These are phyloP conservation scores for Frankliniella fusca DNA, from an alignment of 2,888 invertebrate genomes.

Conservation along the genomic window DNA sequence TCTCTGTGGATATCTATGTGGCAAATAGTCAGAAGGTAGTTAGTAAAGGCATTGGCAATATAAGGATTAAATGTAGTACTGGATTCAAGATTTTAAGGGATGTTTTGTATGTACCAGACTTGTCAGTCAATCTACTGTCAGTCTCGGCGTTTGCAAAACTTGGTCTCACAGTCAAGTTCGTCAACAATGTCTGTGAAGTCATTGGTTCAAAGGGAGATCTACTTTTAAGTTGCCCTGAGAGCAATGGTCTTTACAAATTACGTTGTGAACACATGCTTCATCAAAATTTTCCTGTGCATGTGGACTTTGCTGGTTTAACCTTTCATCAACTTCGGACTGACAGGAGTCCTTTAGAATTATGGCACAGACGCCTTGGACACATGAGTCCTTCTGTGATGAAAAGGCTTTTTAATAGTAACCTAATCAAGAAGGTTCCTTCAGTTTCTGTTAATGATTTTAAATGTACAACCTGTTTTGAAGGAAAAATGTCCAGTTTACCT, in stretches of 20 bases:
- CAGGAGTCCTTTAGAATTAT: not conserved
- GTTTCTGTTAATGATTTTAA: not conserved
- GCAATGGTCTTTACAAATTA: not conserved
- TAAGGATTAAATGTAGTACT: slow-evolving; percentile 29
- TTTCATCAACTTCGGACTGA: not conserved
- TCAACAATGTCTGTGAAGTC: slow-evolving; percentile 1
- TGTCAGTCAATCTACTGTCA: slow-evolving; percentile 39
- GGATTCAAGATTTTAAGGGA: slow-evolving; percentile 34
- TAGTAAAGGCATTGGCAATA: slow-evolving; percentile 30
- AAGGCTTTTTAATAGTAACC: not conserved
- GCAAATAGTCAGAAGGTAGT: not conserved
- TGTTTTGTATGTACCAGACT: slow-evolving; percentile 39
- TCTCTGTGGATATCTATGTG: not conserved
- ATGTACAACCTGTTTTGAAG: not conserved
- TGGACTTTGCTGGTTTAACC: not conserved
- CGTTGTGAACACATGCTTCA: not conserved
- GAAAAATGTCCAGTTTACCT: not conserved
- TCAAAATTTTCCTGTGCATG: not conserved
- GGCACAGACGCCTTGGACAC: not conserved
- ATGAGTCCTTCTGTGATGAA: not conserved
- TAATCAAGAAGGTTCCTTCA: not conserved
- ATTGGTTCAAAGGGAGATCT: not conserved
- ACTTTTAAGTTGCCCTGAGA: not conserved
- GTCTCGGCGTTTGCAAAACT: slow-evolving; percentile 38
- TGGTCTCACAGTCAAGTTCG: slow-evolving; percentile 37